These are phyloP conservation scores for Acleris sparsana DNA, from an alignment of 2,888 invertebrate species.

Conservation along the genomic window DNA sequence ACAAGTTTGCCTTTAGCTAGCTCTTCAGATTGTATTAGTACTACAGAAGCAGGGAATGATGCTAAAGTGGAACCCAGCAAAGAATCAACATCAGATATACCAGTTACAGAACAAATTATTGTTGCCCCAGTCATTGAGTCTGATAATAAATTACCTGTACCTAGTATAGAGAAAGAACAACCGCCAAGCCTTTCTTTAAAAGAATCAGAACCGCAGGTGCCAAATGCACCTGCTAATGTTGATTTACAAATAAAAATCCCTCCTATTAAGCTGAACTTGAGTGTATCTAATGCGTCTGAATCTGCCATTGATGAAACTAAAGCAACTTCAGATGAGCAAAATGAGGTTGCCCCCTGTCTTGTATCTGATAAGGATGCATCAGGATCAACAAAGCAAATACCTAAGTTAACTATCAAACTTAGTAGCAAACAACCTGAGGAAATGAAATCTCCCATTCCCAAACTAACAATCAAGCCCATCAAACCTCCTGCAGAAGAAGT, in stretches of 20 bases:
- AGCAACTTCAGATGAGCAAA: constrained; percentile 39
- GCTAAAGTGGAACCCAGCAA: constrained; percentile 26
- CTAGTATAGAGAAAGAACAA: constrained; percentile 41
- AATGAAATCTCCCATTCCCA: constrained; percentile 68
- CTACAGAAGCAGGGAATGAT: constrained; percentile 43
- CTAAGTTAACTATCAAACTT: constrained; percentile 80
- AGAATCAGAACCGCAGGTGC: constrained; percentile 8
- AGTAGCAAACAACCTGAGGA: constrained; percentile 68
- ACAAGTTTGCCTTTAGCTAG: constrained; percentile 42
- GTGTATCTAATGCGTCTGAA: constrained; percentile 46
- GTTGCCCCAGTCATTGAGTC: constrained; percentile 22
- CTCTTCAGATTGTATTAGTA: constrained; percentile 46
- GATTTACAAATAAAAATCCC: constrained; percentile 52
- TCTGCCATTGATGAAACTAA: constrained; percentile 36
- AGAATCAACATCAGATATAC: constrained; percentile 2
- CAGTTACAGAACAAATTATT: neutral
- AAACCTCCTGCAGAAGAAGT: constrained; percentile 40
- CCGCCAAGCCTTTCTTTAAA: constrained; percentile 5
- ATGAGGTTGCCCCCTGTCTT: constrained; percentile 47
- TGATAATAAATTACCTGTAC: constrained; percentile 16
- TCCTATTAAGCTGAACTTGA: constrained; percentile 60
- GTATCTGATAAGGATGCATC: constrained; percentile 45
- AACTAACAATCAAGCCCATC: constrained; percentile 65
- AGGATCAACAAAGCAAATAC: constrained; percentile 68
- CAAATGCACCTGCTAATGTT: constrained; percentile 12